Percentiles rank a stretch among this genome's conserved stretches.
phyloP scores from a whole-genome alignment of 2,888 invertebrate genomes.

The Melanostoma scalare region DNA sequence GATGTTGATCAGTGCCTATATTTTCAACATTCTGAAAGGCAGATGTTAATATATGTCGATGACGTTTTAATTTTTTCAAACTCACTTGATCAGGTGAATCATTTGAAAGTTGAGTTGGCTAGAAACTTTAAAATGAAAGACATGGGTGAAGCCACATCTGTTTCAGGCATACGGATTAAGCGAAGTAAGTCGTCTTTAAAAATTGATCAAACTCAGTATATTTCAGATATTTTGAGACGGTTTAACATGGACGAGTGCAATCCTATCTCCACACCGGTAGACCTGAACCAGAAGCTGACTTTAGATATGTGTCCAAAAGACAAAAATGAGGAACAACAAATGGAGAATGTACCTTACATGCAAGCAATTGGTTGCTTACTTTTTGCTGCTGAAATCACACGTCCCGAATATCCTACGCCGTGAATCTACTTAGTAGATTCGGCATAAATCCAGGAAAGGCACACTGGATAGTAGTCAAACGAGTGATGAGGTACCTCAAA shows the following conservation, averaged over 20 bases:
- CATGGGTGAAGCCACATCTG: conserved; percentile 46
- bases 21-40: conserved; percentile 19
- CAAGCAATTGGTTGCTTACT: conserved; percentile 61
- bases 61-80: conserved; percentile 47
- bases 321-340: conserved; percentile 55
- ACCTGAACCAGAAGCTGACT: conserved; percentile 42
- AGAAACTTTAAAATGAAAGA: conserved; percentile 50
- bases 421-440: conserved; percentile 55
- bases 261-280: conserved; percentile 8
- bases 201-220: conserved; percentile 57
- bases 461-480: conserved; percentile 64
- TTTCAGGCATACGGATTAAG: conserved; percentile 39
- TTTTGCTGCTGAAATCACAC: conserved; percentile 61
- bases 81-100: conserved; percentile 24
- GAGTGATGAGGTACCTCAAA: conserved; percentile 59
- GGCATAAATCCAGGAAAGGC: conserved; percentile 65
- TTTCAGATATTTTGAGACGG: conserved; percentile 44
- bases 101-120: conserved; percentile 38
- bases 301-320: conserved; percentile 57
- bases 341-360: conserved; percentile 67
- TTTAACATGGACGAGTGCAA: conserved; percentile 43
- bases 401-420: conserved; percentile 57
- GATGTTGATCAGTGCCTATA: conserved; percentile 56
- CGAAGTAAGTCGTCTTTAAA: conserved; percentile 36
- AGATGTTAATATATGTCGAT: conserved; percentile 58